Evolutionary conservation across 2,113 vertebrate genomes (phyloP).

Genomic region (Phyllostomus discolor): DNA sequence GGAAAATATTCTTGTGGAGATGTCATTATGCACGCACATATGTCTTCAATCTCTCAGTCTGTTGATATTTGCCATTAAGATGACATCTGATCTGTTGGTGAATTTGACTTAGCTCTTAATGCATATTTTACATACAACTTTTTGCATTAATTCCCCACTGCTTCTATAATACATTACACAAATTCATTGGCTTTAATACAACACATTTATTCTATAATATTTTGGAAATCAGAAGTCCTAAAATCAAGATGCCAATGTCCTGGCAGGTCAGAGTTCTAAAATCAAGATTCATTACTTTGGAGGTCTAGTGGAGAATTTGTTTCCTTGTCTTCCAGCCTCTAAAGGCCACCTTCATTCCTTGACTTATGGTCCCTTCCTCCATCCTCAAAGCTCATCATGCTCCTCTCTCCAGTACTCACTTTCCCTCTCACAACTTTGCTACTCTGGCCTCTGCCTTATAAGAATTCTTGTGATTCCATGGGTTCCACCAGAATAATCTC

Average conservation of each 20-base stretch:
- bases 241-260: neutral
- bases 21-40: neutral
- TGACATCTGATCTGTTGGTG: neutral
- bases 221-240: neutral
- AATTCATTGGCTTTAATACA: neutral
- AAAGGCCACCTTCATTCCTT: neutral
- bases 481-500: neutral
- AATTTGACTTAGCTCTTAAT: neutral
- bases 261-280: neutral
- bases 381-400: neutral
- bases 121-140: neutral
- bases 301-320: neutral
- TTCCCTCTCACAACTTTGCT: neutral
- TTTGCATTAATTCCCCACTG: neutral
- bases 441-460: neutral
- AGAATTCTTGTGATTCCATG: neutral
- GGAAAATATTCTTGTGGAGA: neutral
- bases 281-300: neutral
- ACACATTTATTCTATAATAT: neutral
- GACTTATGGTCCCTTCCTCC: rapidly evolving
- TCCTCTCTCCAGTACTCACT: neutral
- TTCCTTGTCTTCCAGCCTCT: neutral
- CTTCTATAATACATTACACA: neutral
- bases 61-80: neutral
- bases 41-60: neutral